A percentile compares a stretch with the other conserved stretches of the same genome.
These are phyloP conservation scores for Ormia ochracea DNA, from an alignment of 2,888 invertebrate genomes.

Conservation along the genomic window DNA sequence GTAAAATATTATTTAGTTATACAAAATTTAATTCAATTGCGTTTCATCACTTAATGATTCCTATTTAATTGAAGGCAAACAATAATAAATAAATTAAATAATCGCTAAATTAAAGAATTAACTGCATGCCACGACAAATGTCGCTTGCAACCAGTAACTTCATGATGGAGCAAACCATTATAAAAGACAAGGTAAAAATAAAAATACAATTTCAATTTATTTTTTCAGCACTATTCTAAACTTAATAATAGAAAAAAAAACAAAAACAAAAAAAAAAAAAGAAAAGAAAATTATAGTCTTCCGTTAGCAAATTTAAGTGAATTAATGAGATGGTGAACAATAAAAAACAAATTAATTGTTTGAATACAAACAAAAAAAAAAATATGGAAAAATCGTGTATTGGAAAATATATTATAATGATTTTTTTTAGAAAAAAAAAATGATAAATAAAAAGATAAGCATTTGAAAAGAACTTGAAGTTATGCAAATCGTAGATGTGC, in stretches of 20 bases:
- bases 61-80: constrained; percentile 42
- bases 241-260: too few species aligned
- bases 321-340: constrained; percentile 3
- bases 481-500: too few species aligned
- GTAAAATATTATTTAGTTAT: background rate
- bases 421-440: background rate
- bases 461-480: too few species aligned
- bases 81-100: constrained; percentile 45
- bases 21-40: background rate
- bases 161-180: constrained; percentile 20
- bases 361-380: constrained; percentile 1
- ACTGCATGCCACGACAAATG: constrained; percentile 41
- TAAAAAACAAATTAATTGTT: constrained; percentile 8
- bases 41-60: constrained; percentile 14
- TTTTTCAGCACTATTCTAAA: constrained; percentile 3
- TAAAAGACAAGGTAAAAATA: background rate
- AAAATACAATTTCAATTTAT: background rate
- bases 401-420: background rate
- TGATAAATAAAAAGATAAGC: background rate
- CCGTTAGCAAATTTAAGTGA: constrained; percentile 29
- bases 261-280: background rate
- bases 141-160: background rate
- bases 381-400: too few species aligned
- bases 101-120: constrained; percentile 36
- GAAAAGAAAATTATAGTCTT: constrained; percentile 24